These are phyloP conservation scores for Drosophila navojoa DNA, from an alignment of 1,140 invertebrate species.

Conservation along the genomic window DNA sequence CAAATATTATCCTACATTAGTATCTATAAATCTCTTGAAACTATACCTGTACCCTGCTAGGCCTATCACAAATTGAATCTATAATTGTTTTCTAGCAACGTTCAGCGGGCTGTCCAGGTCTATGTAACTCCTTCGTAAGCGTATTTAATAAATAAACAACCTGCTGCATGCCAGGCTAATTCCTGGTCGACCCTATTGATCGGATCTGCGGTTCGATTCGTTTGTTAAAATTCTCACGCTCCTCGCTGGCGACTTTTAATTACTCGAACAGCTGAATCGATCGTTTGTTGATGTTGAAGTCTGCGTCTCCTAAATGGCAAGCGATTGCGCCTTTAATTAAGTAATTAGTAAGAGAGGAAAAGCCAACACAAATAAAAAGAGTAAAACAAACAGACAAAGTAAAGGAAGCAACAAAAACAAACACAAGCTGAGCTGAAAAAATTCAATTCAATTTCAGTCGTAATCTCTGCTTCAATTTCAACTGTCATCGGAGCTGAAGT, in stretches of 20 bases:
- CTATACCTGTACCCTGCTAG: too few relatives aligned
- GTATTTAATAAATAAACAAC: slow-evolving; percentile 31
- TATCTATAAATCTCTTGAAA: too few relatives aligned
- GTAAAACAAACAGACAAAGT: not conserved
- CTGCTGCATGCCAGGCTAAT: slow-evolving; percentile 32
- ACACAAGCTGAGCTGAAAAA: slow-evolving; percentile 38
- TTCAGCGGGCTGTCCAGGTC: not conserved
- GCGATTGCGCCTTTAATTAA: slow-evolving; percentile 65
- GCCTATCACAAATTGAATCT: too few relatives aligned
- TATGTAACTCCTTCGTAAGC: not conserved
- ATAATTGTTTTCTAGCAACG: not conserved
- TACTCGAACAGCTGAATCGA: slow-evolving; percentile 39
- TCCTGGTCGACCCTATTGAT: slow-evolving; percentile 37
- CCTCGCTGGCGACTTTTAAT: slow-evolving; percentile 75
- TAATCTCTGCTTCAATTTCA: slow-evolving; percentile 80
- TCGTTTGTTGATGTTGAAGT: slow-evolving; percentile 16
- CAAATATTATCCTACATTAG: too few relatives aligned
- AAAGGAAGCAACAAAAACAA: not conserved
- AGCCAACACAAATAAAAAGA: slow-evolving; percentile 2
- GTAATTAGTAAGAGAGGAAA: slow-evolving; percentile 60
- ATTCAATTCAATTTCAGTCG: slow-evolving; percentile 70
- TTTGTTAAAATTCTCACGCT: slow-evolving; percentile 79
- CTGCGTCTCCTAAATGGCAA: slow-evolving; percentile 6
- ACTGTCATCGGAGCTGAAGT: slow-evolving; percentile 73
- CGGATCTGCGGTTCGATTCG: not conserved